Conservation (phyloP, 2,113 vertebrate species). For the Rousettus leschenaultii region DNA sequence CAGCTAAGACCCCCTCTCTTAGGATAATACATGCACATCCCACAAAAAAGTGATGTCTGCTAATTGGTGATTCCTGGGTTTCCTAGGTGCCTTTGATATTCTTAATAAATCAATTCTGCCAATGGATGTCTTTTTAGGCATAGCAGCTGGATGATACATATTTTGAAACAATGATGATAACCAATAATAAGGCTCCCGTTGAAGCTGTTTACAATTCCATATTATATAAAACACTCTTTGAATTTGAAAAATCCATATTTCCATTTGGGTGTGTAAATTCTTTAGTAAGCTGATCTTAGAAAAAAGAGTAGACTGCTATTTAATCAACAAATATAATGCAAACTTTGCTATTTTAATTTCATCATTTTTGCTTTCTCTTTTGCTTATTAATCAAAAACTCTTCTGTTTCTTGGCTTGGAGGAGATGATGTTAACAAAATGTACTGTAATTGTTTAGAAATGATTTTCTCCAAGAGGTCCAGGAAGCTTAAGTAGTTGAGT, state of each 20-base stretch:
- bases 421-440: constrained; percentile 58
- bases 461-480: constrained; percentile 68
- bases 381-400: constrained; percentile 57
- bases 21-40: neutral
- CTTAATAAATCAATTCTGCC: neutral
- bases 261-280: constrained; percentile 1
- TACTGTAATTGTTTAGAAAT: constrained; percentile 69
- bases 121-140: neutral
- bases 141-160: neutral
- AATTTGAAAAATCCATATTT: constrained; percentile 26
- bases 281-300: neutral
- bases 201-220: neutral
- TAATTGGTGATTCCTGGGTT: neutral
- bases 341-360: constrained; percentile 50
- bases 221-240: neutral
- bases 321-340: neutral
- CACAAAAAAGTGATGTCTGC: neutral
- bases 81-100: constrained; percentile 2
- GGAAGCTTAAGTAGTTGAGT: constrained; percentile 63
- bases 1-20: neutral
- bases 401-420: constrained; percentile 49
- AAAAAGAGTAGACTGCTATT: neutral
- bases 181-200: neutral
- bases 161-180: neutral
- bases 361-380: constrained; percentile 29